A percentile compares a stretch with the other conserved stretches of the same genome.
Conservation (phyloP, 2,113 vertebrate genomes). For the Sturnus vulgaris region DNA sequence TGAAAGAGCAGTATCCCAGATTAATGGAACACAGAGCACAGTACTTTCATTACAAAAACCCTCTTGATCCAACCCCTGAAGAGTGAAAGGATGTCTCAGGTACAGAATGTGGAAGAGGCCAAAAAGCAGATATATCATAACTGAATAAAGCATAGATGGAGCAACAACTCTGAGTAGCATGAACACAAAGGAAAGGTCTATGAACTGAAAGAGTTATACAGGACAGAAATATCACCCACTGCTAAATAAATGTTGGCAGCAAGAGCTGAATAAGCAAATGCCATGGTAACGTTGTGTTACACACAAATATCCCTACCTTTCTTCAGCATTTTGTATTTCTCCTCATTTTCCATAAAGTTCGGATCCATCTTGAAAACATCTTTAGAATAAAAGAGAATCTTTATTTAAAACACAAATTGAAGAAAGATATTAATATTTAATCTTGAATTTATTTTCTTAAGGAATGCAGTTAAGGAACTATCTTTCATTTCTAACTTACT, state of each 20-base stretch:
- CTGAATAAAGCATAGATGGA: not conserved
- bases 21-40: not conserved
- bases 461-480: not conserved
- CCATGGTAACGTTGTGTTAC: rapidly evolving
- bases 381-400: conserved; percentile 56
- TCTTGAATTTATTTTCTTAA: not conserved
- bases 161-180: not conserved
- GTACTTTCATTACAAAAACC: not conserved
- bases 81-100: not conserved
- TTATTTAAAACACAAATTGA: not conserved
- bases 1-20: conserved; percentile 50
- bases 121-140: not conserved
- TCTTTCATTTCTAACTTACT: conserved; percentile 75
- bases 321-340: conserved; percentile 94
- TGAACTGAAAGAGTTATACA: not conserved
- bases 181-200: not conserved
- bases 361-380: conserved; percentile 99
- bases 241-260: not conserved
- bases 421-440: not conserved
- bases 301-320: conserved; percentile 72
- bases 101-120: not conserved
- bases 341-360: conserved; percentile 93
- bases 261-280: not conserved
- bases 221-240: not conserved
- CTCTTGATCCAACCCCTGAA: not conserved